These are phyloP conservation scores for Saccostrea echinata DNA, from an alignment of 1,140 invertebrate genomes.

Conservation along the genomic window DNA sequence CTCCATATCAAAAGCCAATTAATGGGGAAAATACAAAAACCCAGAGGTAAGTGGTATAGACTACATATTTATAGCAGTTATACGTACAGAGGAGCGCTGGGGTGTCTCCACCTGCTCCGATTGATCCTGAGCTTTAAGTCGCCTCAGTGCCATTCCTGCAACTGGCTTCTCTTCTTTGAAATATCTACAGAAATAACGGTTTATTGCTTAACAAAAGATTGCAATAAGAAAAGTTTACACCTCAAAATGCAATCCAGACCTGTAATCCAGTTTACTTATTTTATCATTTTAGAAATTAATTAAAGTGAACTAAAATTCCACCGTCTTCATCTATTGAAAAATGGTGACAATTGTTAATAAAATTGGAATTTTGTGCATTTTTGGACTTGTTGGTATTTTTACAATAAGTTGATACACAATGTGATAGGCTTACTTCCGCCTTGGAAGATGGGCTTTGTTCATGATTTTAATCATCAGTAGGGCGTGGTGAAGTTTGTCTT, in stretches of 20 bases:
- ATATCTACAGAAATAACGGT: conserved; percentile 58
- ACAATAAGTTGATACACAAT: background rate
- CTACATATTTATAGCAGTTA: too few species aligned
- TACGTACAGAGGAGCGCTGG: conserved; percentile 68
- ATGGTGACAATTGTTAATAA: too few species aligned
- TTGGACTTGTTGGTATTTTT: too few species aligned
- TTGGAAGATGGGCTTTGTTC: conserved; percentile 41
- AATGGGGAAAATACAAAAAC: too few species aligned
- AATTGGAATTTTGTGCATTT: too few species aligned
- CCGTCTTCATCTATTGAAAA: too few species aligned
- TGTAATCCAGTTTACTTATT: background rate
- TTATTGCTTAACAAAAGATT: background rate
- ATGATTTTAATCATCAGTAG: conserved; percentile 52
- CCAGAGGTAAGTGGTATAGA: too few species aligned
- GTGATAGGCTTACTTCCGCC: conserved; percentile 52
- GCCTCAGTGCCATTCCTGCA: conserved; percentile 56
- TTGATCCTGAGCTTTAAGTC: conserved; percentile 60
- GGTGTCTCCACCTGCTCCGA: conserved; percentile 40
- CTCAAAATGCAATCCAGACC: background rate
- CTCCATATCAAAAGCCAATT: conserved; percentile 67
- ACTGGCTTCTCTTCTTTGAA: conserved; percentile 68
- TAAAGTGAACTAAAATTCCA: too few species aligned
- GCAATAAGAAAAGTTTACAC: background rate
- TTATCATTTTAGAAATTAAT: too few species aligned
- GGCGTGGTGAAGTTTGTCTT: conserved; percentile 50